Evolutionary conservation across 2,888 invertebrate species (phyloP).

Genomic region (Scaptomyza parva): DNA sequence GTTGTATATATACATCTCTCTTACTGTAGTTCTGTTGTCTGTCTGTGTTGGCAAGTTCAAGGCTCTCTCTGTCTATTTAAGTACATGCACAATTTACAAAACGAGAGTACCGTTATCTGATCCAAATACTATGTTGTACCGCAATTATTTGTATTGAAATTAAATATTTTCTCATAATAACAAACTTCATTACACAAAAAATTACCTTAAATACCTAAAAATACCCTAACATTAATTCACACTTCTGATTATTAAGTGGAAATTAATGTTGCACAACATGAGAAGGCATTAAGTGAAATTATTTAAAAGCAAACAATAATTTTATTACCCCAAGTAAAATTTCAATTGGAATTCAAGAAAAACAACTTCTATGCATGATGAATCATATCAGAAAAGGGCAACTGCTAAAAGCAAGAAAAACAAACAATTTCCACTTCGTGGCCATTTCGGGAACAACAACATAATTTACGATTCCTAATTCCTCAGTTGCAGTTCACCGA

Average conservation of each 20-base stretch:
- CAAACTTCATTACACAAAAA: too few relatives aligned
- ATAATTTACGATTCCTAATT: slow-evolving; percentile 45
- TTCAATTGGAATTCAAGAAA: slow-evolving; percentile 57
- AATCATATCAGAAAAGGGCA: slow-evolving; percentile 8
- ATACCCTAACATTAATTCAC: neutral
- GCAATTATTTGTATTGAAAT: slow-evolving; percentile 41
- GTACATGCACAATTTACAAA: slow-evolving; percentile 17
- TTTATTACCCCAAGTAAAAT: slow-evolving; percentile 21
- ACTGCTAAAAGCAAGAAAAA: slow-evolving; percentile 10
- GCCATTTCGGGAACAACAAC: slow-evolving; percentile 30
- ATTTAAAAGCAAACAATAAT: slow-evolving; percentile 24
- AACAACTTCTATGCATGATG: slow-evolving; percentile 21
- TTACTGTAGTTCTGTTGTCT: slow-evolving; percentile 18
- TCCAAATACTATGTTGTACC: slow-evolving; percentile 7
- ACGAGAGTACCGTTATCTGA: slow-evolving; percentile 7
- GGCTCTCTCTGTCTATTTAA: slow-evolving; percentile 60
- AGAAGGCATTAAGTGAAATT: slow-evolving; percentile 25
- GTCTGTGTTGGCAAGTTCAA: slow-evolving; percentile 75
- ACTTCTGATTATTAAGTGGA: neutral
- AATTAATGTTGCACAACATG: slow-evolving; percentile 50
- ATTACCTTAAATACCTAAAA: too few relatives aligned
- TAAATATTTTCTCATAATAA: too few relatives aligned
- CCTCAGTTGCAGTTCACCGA: slow-evolving; percentile 29
- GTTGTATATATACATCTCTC: too few relatives aligned
- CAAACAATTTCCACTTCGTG: slow-evolving; percentile 35